These are phyloP conservation scores for Caiman crocodilus DNA, from an alignment of 2,797 vertebrate species.

Conservation along the genomic window DNA sequence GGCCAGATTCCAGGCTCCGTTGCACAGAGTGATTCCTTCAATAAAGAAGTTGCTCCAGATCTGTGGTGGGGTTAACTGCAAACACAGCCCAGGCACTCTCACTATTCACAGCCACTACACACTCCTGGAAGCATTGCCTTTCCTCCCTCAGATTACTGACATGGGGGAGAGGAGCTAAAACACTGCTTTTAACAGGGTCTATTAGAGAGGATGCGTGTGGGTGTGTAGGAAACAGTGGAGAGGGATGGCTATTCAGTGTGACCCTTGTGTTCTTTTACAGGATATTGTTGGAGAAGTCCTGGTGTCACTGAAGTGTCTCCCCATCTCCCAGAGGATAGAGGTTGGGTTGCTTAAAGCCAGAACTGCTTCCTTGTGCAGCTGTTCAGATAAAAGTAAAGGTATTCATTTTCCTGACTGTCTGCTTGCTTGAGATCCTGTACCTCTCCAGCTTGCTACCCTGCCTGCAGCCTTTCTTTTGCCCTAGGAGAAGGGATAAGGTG, in stretches of 20 bases:
- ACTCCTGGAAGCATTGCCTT: not conserved
- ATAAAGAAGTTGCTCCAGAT: not conserved
- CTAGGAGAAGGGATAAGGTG: not conserved
- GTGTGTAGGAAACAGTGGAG: no score
- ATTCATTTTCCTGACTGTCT: not conserved
- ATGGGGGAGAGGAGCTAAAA: not conserved
- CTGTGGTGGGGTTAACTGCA: not conserved
- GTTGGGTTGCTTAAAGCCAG: constrained; percentile 84
- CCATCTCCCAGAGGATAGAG: constrained; percentile 83
- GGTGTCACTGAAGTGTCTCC: constrained; percentile 84
- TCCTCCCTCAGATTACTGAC: not conserved
- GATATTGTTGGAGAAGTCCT: constrained; percentile 84
- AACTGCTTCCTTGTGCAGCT: constrained; percentile 41
- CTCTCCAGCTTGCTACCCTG: not conserved
- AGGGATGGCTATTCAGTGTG: not conserved
- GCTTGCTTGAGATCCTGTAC: not conserved
- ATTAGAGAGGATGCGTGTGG: not conserved
- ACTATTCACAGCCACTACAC: not conserved
- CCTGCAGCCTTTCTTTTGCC: not conserved
- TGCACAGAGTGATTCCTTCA: not conserved
- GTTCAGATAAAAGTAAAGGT: constrained; percentile 55
- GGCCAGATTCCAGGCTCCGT: not conserved
- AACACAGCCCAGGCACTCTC: not conserved
- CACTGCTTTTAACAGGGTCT: not conserved
- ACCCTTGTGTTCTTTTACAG: constrained; percentile 46